Evolutionary conservation across 2,113 vertebrate species (phyloP), one percentile per base, ranked within the genome.

Genomic region (Ciconia boyciana): DNA sequence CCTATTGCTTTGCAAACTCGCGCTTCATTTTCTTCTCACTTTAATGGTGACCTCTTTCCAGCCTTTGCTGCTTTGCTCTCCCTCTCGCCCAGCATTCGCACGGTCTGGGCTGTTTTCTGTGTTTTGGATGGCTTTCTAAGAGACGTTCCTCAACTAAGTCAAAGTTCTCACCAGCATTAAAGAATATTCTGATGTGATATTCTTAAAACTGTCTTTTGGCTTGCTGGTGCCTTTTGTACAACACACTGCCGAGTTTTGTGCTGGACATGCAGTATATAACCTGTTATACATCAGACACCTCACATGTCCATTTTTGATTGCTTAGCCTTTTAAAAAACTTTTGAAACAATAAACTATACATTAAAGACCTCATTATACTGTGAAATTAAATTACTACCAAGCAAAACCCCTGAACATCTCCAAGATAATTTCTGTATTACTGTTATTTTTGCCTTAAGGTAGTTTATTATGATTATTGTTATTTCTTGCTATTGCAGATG

Each of bases 81-180:
- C 9, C 3, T 60, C 26, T 39, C 1, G 1, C 28, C 39, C 36
- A 32, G 34, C 25, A 10, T 41, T n/a, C 0, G 3, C 6, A 2
- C 1, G 5, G 12, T 43, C 44, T 78, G 65, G 44, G 54, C 46
- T 39, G 62, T 55, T 36, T 13, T 41, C 39, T 43, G 26, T 43
- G 54, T 18, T 62, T 32, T 48, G 65, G 22, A 22, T 46, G 65
- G 48, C 25, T 83, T 70, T 29, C 62, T 20, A 41, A 76, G 55
- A 31, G 46, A 25, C 1, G 5, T 32, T 46, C 17, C 16, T 77
- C 57, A 36, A 26, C 31, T 22, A 31, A 62, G 41, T 17, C 31
- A 31, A 55, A 55, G 72, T 31, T 70, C 36, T 78, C 16, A 10
- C 31, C 64, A 64, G 72, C 72, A n/a, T 16, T 39, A 43, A n/a